These are phyloP conservation scores for Merluccius polli DNA, from an alignment of 2,797 vertebrate species.

Conservation along the genomic window DNA sequence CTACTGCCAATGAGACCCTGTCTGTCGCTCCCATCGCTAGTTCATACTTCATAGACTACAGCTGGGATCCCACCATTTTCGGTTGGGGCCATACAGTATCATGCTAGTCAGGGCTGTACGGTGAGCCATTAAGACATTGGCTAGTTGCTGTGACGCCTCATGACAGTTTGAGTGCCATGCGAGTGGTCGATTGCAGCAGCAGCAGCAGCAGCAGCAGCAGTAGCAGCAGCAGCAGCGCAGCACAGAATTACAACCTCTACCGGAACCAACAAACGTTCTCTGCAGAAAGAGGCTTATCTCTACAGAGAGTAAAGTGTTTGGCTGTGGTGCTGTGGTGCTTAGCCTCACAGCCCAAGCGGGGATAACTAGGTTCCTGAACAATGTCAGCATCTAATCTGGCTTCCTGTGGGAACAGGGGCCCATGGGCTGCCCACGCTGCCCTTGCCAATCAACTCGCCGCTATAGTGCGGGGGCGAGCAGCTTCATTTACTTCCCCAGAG, in stretches of 20 bases:
- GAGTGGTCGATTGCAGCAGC: neutral
- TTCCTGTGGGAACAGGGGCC: slow-evolving; percentile 70
- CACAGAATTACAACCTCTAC: neutral
- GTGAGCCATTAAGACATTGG: neutral
- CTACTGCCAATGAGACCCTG: slow-evolving; percentile 66
- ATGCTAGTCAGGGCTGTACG: slow-evolving; percentile 19
- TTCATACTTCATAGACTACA: slow-evolving; percentile 49
- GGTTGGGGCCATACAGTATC: slow-evolving; percentile 27
- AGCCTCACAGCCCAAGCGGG: slow-evolving; percentile 49
- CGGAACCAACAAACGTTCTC: slow-evolving; percentile 18
- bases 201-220: neutral
- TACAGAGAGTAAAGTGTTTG: slow-evolving; percentile 30
- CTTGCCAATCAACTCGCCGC: slow-evolving; percentile 60
- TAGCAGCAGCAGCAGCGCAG: neutral
- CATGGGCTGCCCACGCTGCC: slow-evolving; percentile 53
- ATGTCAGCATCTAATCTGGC: slow-evolving; percentile 73
- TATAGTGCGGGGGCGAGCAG: slow-evolving; percentile 63
- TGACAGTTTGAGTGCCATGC: neutral
- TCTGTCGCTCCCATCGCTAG: slow-evolving; percentile 57
- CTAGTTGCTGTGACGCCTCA: neutral
- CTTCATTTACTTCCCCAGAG: slow-evolving; percentile 60
- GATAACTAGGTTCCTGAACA: slow-evolving; percentile 70
- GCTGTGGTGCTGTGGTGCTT: slow-evolving; percentile 45
- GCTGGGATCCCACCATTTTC: slow-evolving; percentile 18
- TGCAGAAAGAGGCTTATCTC: slow-evolving; percentile 61